Conservation (phyloP, 2,888 invertebrate genomes). For the Trachelus stipa region DNA sequence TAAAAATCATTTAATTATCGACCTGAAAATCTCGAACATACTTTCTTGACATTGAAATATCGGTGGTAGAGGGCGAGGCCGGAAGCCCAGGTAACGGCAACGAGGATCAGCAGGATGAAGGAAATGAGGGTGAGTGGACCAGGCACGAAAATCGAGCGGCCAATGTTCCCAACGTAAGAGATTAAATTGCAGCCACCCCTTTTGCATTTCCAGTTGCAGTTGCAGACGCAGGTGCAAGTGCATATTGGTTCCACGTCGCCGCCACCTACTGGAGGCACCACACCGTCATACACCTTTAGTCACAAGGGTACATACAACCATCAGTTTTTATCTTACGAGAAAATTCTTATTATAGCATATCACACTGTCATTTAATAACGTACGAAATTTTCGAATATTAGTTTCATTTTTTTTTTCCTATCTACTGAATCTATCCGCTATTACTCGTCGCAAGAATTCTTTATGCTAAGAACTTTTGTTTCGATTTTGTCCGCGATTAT, state of each 20-base stretch:
- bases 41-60: conserved; percentile 22
- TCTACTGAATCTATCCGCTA: no score
- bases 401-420: neutral
- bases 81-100: conserved; percentile 41
- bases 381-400: neutral
- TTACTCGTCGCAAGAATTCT: neutral
- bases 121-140: conserved; percentile 44
- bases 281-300: conserved; percentile 52
- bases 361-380: neutral
- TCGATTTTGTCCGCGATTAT: neutral
- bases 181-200: conserved; percentile 22
- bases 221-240: conserved; percentile 17
- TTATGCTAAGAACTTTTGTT: neutral
- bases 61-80: conserved; percentile 31
- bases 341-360: neutral
- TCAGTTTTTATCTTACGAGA: conserved; percentile 21
- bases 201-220: conserved; percentile 18
- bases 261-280: conserved; percentile 48
- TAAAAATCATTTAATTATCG: conserved; percentile 19
- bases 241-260: conserved; percentile 21
- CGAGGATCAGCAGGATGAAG: conserved; percentile 47
- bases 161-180: conserved; percentile 28
- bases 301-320: conserved; percentile 28
- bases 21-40: conserved; percentile 22
- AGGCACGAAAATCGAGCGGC: conserved; percentile 44